These are phyloP conservation scores for Leptopterna dolabrata DNA, from an alignment of 2,888 invertebrate genomes.

Conservation along the genomic window DNA sequence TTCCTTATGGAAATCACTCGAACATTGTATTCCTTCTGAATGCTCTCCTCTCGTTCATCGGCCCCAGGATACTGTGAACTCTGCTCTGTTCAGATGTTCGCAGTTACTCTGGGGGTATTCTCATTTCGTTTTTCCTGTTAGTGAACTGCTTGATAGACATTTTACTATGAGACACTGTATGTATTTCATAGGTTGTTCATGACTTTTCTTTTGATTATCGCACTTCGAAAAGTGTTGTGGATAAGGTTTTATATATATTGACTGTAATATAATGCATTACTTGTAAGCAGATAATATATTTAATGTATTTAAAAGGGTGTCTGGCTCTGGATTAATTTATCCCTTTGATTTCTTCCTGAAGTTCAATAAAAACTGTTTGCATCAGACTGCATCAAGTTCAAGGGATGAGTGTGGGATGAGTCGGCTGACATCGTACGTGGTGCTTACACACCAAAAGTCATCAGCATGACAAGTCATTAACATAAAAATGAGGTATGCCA, in stretches of 20 bases:
- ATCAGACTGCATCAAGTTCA: no score
- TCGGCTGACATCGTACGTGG: no score
- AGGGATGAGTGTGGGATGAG: no score
- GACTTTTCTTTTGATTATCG: background rate
- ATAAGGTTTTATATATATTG: background rate
- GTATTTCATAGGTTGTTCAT: background rate
- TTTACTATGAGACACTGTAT: background rate
- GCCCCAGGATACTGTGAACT: background rate
- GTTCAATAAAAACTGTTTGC: background rate
- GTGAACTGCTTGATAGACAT: background rate
- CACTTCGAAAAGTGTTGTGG: background rate
- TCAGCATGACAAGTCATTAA: no score
- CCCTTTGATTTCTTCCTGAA: background rate
- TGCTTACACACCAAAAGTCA: no score
- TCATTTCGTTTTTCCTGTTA: background rate
- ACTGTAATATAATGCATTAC: slow-evolving; percentile 30
- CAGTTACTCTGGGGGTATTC: background rate
- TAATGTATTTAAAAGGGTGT: background rate
- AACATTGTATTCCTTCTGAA: background rate
- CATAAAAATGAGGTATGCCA: no score
- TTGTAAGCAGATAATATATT: slow-evolving; percentile 1
- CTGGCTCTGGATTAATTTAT: background rate
- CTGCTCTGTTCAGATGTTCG: background rate
- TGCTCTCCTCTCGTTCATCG: background rate
- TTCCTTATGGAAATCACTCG: background rate